These are phyloP conservation scores for Acrocyrtus sp. DNA, from an alignment of 2,888 invertebrate species.

Conservation along the genomic window DNA sequence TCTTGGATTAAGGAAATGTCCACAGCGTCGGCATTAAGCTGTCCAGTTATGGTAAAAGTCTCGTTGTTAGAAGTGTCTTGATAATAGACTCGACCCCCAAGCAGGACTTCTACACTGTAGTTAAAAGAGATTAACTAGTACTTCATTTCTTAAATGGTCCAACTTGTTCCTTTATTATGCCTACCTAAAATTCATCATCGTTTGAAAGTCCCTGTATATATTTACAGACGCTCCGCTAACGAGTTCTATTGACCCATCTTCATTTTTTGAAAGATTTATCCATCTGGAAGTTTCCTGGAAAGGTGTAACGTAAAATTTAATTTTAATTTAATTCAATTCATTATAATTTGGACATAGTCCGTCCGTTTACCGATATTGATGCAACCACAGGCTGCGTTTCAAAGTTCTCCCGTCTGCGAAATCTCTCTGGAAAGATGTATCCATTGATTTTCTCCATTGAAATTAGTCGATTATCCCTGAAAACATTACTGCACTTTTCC, in stretches of 20 bases:
- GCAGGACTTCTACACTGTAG: background rate
- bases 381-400: slow-evolving; percentile 9
- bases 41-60: background rate
- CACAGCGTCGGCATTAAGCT: background rate
- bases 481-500: background rate
- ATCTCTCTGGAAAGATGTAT: slow-evolving; percentile 31
- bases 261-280: background rate
- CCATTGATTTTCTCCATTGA: slow-evolving; percentile 24
- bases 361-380: background rate
- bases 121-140: background rate
- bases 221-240: slow-evolving; percentile 9
- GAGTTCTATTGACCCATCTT: slow-evolving; percentile 4
- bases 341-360: background rate
- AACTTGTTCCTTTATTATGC: background rate
- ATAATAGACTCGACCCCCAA: background rate
- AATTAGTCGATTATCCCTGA: background rate
- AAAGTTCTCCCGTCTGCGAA: slow-evolving; percentile 26
- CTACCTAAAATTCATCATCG: slow-evolving; percentile 37
- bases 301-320: background rate
- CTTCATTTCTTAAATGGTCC: background rate
- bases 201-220: slow-evolving; percentile 21
- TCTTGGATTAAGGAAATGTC: slow-evolving; percentile 40
- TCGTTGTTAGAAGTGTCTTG: background rate
- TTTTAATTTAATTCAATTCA: background rate
- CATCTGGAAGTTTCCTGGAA: background rate